Evolutionary conservation across 2,797 vertebrate species (phyloP), one percentile per base, ranked within the genome.

Genomic region (Enteromius anoplus): DNA sequence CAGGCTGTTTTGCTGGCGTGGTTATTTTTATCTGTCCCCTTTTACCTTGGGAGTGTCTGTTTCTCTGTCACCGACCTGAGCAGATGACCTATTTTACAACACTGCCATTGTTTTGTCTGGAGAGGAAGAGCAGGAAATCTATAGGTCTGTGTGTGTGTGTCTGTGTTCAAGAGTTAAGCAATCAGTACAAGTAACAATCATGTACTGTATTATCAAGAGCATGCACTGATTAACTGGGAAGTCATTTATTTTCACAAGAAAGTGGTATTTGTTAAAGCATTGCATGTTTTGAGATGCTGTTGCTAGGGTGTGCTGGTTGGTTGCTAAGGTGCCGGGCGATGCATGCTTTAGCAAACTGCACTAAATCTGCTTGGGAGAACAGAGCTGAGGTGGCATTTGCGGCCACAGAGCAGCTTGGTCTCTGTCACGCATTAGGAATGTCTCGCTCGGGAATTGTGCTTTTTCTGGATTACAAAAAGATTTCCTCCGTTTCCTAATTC

Each of bases 61-160:
- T 82, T 81, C 82, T 76, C 68, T 80, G 65, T 72, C 78, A 85
- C 34, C 70, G 23, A 72, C 64, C 64, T 68, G 78, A 85, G 49
- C 75, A 78, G 68, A 78, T 83, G 84, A 87, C 80, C 88, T 85
- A 78, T 83, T 87, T 85, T 81, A 78, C 34, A 32, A 83, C 34
- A 77, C 72, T 26, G 75, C 40, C 60, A 81, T 85, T 89, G 81
- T 89, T 89, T 84, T 84, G 88, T 87, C 88, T 89, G 81, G 78
- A 85, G 78, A 86, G 86, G 82, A 87, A 85, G 77, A 85, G 65
- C 68, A 70, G 58, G 47, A 51, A 23, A 84, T 71, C 75, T 76
- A 72, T 29, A 60, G 66, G n/a, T 76, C 32, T 83, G 8, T 83
- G 42, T 81, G 58, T 81, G 76, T 58, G 58, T 78, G 55, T 75